Base-by-base conservation (phyloP, 64 coral and sea anemone species). In the Actinia tenebrosa region DNA sequence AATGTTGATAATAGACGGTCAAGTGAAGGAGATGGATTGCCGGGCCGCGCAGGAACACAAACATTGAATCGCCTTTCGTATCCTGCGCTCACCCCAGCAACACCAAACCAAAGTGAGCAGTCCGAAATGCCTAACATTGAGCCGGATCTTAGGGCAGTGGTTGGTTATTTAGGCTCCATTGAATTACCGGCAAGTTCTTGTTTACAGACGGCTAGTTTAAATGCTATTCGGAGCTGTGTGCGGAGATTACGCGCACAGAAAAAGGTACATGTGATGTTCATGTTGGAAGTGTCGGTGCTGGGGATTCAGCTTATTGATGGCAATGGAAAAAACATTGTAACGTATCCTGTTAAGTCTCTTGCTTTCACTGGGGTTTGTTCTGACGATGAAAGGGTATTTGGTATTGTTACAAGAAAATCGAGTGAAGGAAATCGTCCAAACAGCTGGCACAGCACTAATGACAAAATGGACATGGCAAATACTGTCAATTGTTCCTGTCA, bases 111-210 rank as follows among this genome's bases (percentile, higher is more conserved):
- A 44, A 64, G 60, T 43, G 83, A 77, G 6, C 71, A 60, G 13
- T 20, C 43, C 46, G 10, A 42, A 44, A 52, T 75, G 7, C 62
- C 90, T 26, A 78, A 92, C 80, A 69, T 77, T 79, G 88, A 80
- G 68, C 77, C 89, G 46, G 80, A 93, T 43, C 79, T 95, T 46
- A 77, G 79, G 52, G 89, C 86, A 22, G 83, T 99, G 58, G 97
- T 99, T 2, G 93, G 97, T 43, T 95, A 99, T 95, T 89, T 99
- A 52, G 97, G 97, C 19, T 99, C 97, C 3, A 95, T 99, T 86
- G 82, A 99, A 84, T 79, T 92, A 80, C 97, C 97, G 37, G 82
- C 69, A 22, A 84, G 82, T 64, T 99, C 97, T 44, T 93, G 91
- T 88, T 80, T 96, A 47, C 91, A 92, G 9, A 63, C 84, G 8